A percentile compares a stretch with the other conserved stretches of the same genome.
These are phyloP conservation scores for Conus betulinus DNA, from an alignment of 1,140 invertebrate genomes.

Conservation along the genomic window DNA sequence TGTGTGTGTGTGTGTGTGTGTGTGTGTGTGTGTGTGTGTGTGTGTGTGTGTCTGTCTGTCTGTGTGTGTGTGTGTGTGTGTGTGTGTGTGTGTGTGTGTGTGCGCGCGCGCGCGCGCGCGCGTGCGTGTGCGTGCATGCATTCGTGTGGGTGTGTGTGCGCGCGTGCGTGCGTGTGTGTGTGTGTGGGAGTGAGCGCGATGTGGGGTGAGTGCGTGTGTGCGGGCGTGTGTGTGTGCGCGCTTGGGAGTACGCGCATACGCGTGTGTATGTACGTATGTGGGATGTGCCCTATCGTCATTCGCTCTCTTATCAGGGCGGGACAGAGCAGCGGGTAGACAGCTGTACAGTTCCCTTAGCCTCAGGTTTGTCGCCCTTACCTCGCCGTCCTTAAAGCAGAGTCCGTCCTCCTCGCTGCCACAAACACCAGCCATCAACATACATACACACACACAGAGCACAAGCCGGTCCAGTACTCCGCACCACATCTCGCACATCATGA, in stretches of 20 bases:
- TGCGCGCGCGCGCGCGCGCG: background rate
- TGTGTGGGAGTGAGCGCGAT: background rate
- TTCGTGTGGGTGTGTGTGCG: too few species aligned
- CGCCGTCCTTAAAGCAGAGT: too few species aligned
- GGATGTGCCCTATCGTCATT: background rate
- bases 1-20: background rate
- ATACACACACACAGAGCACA: too few species aligned
- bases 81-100: background rate
- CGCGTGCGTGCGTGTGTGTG: background rate
- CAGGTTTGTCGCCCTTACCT: too few species aligned
- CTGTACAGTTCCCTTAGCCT: too few species aligned
- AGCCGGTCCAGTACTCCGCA: too few species aligned
- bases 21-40: background rate
- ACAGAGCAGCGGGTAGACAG: too few species aligned
- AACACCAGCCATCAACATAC: too few species aligned
- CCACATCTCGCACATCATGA: too few species aligned
- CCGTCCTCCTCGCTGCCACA: too few species aligned
- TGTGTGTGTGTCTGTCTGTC: background rate
- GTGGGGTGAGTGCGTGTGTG: slow-evolving; percentile 6
- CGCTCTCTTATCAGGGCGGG: too few species aligned
- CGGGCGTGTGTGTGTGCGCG: background rate
- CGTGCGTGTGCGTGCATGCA: background rate
- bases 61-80: background rate
- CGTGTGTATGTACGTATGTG: background rate
- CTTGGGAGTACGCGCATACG: background rate